Base-by-base conservation (phyloP, 2,797 vertebrate species). In the Takifugu ocellatus region DNA sequence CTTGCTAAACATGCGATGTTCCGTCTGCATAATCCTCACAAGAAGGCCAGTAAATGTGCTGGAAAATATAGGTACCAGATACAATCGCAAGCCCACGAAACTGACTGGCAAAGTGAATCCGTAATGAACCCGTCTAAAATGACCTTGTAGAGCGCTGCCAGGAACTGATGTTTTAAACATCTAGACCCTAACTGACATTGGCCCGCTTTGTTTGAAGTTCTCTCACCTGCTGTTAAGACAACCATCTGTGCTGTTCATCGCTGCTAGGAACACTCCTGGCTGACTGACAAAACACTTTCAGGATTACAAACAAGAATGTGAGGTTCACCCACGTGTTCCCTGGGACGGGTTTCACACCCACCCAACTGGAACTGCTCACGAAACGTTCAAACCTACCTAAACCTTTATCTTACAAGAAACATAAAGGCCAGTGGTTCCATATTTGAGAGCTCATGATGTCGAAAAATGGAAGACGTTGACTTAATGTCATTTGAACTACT, bases 201-300 rank as follows among this genome's bases (percentile, higher is more conserved):
- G 59, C 60, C 58, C 3, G 67, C 69, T 82, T 73, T 69, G 61
- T 81, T 67, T 83, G 72, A 78, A 73, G 68, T 73, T 63, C 59
- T 56, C 70, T 75, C 75, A 81, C 83, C 78, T 83, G 82, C 77
- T 86, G 81, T 67, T 83, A 82, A 79, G 78, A 85, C 78, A 80
- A 74, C 79, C 83, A 86, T 84, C 76, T 90, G 84, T 81, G 75
- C 74, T 54, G 64, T 71, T 65, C 73, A 60, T 61, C 45, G 47
- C 67, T 59, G 68, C 59, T 39, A 50, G 69, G 64, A 70, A 63
- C 49, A n/a, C 69, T 79, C 46, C 61, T 81, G 68, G 61, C 75
- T 55, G 57, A 25, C 69, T 69, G 74, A 72, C 67, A 79, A 68
- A 77, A 73, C 43, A 14, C 47, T 65, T 76, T 63, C 61, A 58